These are phyloP conservation scores for Cephalopterus ornatus DNA, from an alignment of 2,113 vertebrate species.

Conservation along the genomic window DNA sequence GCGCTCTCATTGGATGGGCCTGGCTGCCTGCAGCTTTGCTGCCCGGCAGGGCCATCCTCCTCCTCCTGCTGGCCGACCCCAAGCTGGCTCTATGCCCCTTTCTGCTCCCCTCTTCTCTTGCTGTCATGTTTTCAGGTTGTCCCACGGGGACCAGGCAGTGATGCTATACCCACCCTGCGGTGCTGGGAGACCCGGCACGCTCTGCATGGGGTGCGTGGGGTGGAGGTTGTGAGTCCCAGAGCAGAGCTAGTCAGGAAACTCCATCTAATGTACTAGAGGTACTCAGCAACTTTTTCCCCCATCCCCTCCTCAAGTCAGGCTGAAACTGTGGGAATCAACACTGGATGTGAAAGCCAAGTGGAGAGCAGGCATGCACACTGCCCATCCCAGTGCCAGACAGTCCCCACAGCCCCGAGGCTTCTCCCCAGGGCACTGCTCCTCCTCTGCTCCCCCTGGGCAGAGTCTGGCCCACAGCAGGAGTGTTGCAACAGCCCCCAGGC, in stretches of 20 bases:
- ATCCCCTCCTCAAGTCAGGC: neutral
- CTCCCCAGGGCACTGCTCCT: fast-evolving
- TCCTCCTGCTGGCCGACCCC: neutral
- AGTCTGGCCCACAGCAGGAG: neutral
- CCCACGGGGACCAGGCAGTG: neutral
- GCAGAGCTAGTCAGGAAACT: neutral
- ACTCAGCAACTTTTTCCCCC: neutral
- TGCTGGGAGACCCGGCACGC: fast-evolving
- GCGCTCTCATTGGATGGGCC: neutral
- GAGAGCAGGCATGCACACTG: fast-evolving
- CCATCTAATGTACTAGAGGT: neutral
- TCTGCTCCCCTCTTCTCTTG: neutral
- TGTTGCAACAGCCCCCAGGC: fast-evolving
- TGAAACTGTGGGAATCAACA: neutral
- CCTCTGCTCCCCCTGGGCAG: neutral
- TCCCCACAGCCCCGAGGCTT: fast-evolving
- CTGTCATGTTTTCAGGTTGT: neutral
- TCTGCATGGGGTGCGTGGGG: neutral
- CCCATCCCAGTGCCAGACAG: fast-evolving
- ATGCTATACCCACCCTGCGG: neutral
- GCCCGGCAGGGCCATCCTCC: neutral
- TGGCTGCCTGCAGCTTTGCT: neutral
- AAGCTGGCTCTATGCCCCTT: neutral
- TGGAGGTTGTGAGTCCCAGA: neutral
- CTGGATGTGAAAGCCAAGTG: neutral